Evolutionary conservation across 1,140 invertebrate species (phyloP).

Genomic region (Magallana ariakensis): DNA sequence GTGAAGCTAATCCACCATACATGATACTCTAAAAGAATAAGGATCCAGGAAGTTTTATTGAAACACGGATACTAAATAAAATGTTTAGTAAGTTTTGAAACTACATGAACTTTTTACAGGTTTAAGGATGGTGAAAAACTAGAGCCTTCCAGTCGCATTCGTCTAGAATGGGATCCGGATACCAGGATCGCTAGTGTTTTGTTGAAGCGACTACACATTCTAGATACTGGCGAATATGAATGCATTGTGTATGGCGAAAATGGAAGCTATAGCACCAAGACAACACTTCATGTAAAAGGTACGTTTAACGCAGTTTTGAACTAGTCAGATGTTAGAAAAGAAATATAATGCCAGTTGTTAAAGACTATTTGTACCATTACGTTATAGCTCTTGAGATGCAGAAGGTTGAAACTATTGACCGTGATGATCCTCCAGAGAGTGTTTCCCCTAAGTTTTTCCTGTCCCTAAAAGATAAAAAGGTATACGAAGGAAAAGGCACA

Average conservation of each 20-base stretch:
- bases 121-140: conserved; percentile 53
- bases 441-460: conserved; percentile 28
- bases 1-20: too few relatives aligned
- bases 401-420: conserved; percentile 44
- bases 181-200: conserved; percentile 48
- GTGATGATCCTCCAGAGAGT: conserved; percentile 11
- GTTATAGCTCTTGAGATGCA: conserved; percentile 46
- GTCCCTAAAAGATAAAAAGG: conserved; percentile 43
- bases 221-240: conserved; percentile 51
- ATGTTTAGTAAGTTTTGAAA: too few relatives aligned
- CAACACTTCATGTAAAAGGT: conserved; percentile 46
- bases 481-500: conserved; percentile 34
- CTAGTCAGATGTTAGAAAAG: too few relatives aligned
- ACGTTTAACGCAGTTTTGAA: background rate
- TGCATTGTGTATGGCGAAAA: conserved; percentile 33
- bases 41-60: too few relatives aligned
- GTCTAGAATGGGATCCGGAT: conserved; percentile 43
- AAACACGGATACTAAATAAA: too few relatives aligned
- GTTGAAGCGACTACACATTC: conserved; percentile 26
- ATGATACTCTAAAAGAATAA: too few relatives aligned
- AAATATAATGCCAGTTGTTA: too few relatives aligned
- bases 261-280: conserved; percentile 36
- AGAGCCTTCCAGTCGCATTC: conserved; percentile 20
- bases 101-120: conserved; percentile 13
- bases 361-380: background rate